A percentile compares a stretch with the other conserved stretches of the same genome.
Evolutionary conservation across 2,888 invertebrate genomes (phyloP).

Genomic region (Rotaria magnacalcarata): DNA sequence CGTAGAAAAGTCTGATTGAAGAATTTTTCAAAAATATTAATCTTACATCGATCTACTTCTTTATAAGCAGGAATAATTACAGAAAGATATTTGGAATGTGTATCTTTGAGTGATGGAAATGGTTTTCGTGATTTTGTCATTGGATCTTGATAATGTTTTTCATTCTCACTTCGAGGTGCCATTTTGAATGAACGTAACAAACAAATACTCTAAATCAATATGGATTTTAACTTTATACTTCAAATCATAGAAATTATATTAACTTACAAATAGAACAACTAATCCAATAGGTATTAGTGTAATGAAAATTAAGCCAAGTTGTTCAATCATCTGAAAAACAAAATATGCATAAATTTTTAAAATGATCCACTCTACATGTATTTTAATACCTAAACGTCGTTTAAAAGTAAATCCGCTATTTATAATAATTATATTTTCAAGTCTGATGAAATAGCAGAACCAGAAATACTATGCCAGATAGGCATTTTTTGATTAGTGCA

Average conservation of each 20-base stretch:
- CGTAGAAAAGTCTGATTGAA: slow-evolving; percentile 51
- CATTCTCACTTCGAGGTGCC: slow-evolving; percentile 38
- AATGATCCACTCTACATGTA: too few species aligned
- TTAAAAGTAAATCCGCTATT: too few species aligned
- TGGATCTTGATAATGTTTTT: slow-evolving; percentile 40
- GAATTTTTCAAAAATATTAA: slow-evolving; percentile 50
- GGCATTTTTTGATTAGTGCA: not conserved
- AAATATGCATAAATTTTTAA: too few species aligned
- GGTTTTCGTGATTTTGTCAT: slow-evolving; percentile 36
- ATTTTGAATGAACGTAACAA: not conserved
- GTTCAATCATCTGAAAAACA: not conserved
- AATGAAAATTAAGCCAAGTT: not conserved
- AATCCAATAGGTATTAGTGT: not conserved
- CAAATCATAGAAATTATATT: not conserved
- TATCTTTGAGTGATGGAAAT: slow-evolving; percentile 64
- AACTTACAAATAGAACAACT: not conserved
- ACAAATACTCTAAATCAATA: not conserved
- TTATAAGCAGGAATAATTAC: slow-evolving; percentile 93
- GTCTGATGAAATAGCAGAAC: not conserved
- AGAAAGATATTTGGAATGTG: slow-evolving; percentile 72
- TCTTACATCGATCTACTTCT: slow-evolving; percentile 80
- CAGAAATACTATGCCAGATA: not conserved
- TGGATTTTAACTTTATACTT: too few species aligned
- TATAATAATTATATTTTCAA: not conserved
- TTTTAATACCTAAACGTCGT: too few species aligned